Evolutionary conservation across 2,888 invertebrate species (phyloP), one percentile per base, ranked within the genome.

Genomic region (Napeogenes inachia): DNA sequence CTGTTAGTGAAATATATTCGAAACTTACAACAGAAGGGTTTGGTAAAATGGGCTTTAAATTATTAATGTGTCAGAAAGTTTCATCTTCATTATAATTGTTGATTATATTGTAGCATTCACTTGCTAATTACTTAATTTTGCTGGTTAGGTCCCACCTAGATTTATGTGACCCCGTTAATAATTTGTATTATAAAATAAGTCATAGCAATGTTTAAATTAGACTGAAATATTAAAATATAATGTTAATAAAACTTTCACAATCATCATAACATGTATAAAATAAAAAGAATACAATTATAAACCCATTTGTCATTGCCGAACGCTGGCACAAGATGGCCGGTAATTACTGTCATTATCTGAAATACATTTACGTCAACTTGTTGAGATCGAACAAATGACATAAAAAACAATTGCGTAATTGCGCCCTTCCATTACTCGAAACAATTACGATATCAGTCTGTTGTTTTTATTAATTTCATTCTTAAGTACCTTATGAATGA

Each of bases 261-360:
- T 54, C 54, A 59, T n/a, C 10, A 47, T 54, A 38, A 38, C 32
- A 54, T 33, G 46, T 61, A 62, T 61, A 53, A 64, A 67, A 73
- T 68, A 68, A 71, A 63, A 67, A 61, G 64, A 69, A 71, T 57
- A 72, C 75, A 78, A 81, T 82, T 81, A 82, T 75, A 68, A 69
- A 67, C 71, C 75, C 77, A 72, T 80, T 78, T 75, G 76, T 79
- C 74, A 76, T 77, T 80, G 77, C 78, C 74, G 73, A 75, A 68
- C 74, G 73, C 75, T 78, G 81, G 50, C 60, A 62, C 64, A 66
- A 65, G 50, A 66, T 68, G 63, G 57, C 61, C 46, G 66, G 54
- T 64, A 67, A 67, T 67, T 62, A 67, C 56, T 59, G 13, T 60
- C 53, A 54, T 61, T 64, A 59, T 59, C 42, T 42, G 54, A 10